Conservation (phyloP, 2,888 invertebrate genomes). For the Perithous albicinctus region DNA sequence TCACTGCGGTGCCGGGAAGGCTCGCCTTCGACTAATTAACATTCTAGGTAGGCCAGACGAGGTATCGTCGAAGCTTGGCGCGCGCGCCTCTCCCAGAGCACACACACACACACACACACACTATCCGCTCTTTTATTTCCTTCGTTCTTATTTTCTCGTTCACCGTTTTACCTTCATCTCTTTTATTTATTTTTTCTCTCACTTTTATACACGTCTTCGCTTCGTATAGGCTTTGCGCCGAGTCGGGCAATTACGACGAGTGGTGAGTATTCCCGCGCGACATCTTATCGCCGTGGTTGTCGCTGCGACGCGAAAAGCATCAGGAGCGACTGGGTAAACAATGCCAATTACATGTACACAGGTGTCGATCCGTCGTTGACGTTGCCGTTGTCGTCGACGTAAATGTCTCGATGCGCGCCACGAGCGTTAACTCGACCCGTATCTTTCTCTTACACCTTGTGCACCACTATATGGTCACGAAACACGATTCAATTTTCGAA, state of each 20-base stretch:
- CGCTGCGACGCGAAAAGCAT: conserved; percentile 64
- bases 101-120: too few species aligned
- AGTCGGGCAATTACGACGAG: conserved; percentile 57
- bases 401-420: conserved; percentile 58
- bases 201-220: conserved; percentile 2
- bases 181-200: background rate
- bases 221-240: conserved; percentile 17
- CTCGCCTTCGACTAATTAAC: conserved; percentile 78
- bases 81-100: conserved; percentile 16
- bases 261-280: conserved; percentile 50
- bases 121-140: background rate
- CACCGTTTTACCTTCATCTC: conserved; percentile 5
- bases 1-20: background rate
- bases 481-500: background rate
- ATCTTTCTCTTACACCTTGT: conserved; percentile 4
- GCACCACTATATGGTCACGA: background rate
- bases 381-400: conserved; percentile 59
- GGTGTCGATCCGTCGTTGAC: conserved; percentile 77
- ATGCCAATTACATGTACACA: conserved; percentile 82
- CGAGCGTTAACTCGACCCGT: conserved; percentile 53
- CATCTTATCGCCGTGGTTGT: conserved; percentile 58
- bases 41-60: conserved; percentile 70
- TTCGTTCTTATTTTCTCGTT: conserved; percentile 20
- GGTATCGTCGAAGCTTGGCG: conserved; percentile 16
- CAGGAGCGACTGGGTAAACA: conserved; percentile 80